These are phyloP conservation scores for Carassius gibelio DNA, from an alignment of 2,113 vertebrate species.

Conservation along the genomic window DNA sequence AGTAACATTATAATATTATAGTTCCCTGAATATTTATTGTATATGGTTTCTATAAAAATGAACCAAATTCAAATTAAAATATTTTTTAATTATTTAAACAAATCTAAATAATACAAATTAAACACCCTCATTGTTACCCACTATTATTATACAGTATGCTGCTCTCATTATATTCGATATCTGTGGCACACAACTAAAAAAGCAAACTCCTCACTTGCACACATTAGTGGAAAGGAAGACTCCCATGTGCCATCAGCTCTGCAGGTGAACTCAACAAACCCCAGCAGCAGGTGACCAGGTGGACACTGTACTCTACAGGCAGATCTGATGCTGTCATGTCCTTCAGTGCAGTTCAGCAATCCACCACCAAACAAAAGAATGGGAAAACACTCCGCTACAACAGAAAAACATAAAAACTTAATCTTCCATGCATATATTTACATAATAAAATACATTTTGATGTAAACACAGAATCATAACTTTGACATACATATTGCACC, in stretches of 20 bases:
- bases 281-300: slow-evolving; percentile 56
- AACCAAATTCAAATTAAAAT: not conserved
- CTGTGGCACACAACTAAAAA: too few relatives aligned
- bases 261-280: slow-evolving; percentile 41
- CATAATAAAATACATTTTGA: not conserved
- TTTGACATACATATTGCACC: not conserved
- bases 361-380: slow-evolving; percentile 57
- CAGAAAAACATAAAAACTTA: not conserved
- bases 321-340: slow-evolving; percentile 50
- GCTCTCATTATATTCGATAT: not conserved
- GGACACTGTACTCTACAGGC: slow-evolving; percentile 64
- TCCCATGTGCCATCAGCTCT: slow-evolving; percentile 59
- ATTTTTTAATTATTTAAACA: not conserved
- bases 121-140: not conserved
- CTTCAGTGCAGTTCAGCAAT: slow-evolving; percentile 47
- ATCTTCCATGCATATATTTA: not conserved
- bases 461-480: not conserved
- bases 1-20: too few relatives aligned
- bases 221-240: slow-evolving; percentile 57
- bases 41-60: not conserved
- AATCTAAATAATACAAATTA: not conserved
- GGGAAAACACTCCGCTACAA: slow-evolving; percentile 57
- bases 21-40: not conserved
- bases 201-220: slow-evolving; percentile 61
- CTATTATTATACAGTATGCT: not conserved